phyloP scores from a whole-genome alignment of 2,113 vertebrate species.

The Mus pahari region DNA sequence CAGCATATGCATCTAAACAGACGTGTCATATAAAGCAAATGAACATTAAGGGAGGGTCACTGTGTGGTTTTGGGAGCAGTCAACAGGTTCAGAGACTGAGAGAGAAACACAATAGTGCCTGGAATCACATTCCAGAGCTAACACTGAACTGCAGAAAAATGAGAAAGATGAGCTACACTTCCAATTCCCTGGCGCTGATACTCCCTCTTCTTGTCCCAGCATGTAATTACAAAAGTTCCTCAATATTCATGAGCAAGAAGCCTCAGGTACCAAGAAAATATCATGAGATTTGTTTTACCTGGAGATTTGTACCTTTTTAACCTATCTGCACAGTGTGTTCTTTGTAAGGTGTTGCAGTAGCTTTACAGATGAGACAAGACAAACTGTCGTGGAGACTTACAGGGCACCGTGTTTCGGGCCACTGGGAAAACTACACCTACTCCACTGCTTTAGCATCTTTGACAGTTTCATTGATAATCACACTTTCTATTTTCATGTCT shows the following conservation, averaged over 20 bases:
- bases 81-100: constrained; percentile 58
- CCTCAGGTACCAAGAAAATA: background rate
- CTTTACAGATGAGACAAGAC: constrained; percentile 10
- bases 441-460: background rate
- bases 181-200: constrained; percentile 69
- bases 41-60: constrained; percentile 51
- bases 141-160: constrained; percentile 36
- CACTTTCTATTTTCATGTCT: constrained; percentile 20
- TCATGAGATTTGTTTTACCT: background rate
- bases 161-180: constrained; percentile 10
- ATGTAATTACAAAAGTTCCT: constrained; percentile 2
- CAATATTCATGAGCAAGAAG: constrained; percentile 20
- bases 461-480: background rate
- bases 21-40: constrained; percentile 46
- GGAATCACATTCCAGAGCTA: constrained; percentile 44
- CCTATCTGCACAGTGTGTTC: background rate
- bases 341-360: background rate
- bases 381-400: background rate
- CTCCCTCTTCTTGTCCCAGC: constrained; percentile 60
- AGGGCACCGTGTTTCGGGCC: background rate
- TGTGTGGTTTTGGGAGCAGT: background rate
- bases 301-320: background rate
- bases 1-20: constrained; percentile 48
- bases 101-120: constrained; percentile 45
- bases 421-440: background rate